Conservation (phyloP, 2,888 invertebrate species). For the Cosmia trapezina region DNA sequence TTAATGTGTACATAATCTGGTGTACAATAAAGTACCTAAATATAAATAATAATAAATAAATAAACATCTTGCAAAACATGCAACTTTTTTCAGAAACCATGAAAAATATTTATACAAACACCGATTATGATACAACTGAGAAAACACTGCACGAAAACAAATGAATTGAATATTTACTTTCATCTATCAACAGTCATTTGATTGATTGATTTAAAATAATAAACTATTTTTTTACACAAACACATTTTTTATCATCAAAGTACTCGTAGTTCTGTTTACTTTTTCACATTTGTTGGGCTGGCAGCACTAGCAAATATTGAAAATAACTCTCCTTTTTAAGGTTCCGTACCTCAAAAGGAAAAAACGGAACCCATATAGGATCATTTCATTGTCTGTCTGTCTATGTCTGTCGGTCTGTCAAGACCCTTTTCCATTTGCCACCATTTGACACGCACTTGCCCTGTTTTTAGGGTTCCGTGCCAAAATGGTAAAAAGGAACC, state of each 20-base stretch:
- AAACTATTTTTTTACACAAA: background rate
- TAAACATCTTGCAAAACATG: background rate
- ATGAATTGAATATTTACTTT: background rate
- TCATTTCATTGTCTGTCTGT: too few relatives aligned
- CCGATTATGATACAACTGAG: background rate
- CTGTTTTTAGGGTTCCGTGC: too few relatives aligned
- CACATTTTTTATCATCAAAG: background rate
- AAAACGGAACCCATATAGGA: too few relatives aligned
- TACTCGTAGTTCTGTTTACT: background rate
- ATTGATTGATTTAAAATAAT: conserved; percentile 3
- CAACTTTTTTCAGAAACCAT: background rate
- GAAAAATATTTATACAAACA: background rate
- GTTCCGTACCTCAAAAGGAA: too few relatives aligned
- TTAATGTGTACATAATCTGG: too few relatives aligned
- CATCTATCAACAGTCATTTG: background rate
- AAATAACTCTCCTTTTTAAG: conserved; percentile 7
- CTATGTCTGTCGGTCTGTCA: too few relatives aligned
- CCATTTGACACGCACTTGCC: too few relatives aligned
- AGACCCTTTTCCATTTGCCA: too few relatives aligned
- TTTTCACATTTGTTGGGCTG: background rate
- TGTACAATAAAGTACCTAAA: too few relatives aligned
- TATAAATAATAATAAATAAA: too few relatives aligned
- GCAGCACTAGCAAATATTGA: conserved; percentile 1
- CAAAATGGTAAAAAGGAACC: too few relatives aligned
- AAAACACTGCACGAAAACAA: conserved; percentile 4